Evolutionary conservation across 2,113 vertebrate genomes (phyloP), one percentile per base, ranked within the genome.

Genomic region (Leptodactylus fuscus): DNA sequence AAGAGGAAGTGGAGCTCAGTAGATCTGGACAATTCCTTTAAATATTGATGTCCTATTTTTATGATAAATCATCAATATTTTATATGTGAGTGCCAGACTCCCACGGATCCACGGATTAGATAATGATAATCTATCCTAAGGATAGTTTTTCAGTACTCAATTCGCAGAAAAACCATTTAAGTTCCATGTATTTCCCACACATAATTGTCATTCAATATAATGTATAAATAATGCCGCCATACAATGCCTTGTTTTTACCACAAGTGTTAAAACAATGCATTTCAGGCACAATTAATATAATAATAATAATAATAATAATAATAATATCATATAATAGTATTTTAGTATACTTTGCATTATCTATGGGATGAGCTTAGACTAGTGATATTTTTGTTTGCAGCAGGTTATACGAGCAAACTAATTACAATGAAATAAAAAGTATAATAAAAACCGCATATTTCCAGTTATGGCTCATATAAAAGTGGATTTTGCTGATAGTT

Each of bases 401-500:
- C 75, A 36, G 75, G 10, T 36, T 36, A n/a, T 36, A n/a, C 1
- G 6, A 49, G 48, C 29, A 34, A 32, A 53, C 74, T 51, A 20
- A 77, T 51, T 34, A 8, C 16, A 51, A 77, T 34, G 11, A 48
- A 27, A 15, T 70, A 70, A 24, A 24, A 73, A 73, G 34, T 32
- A 41, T 41, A 11, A 71, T 71, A 71, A 71, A 70, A 41, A 24
- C 36, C 0, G 32, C 34, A 71, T 15, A 73, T 73, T 46, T 24
- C 22, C n/a, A 76, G 73, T 76, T 27, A 76, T 32, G 48, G 24
- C 73, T 51, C 48, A 24, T 80, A 36, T 29, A 41, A 38, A 80
- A 80, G 58, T 27, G n/a, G 44, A 60, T 80, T 60, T 62, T 80
- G 77, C 38, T 41, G 55, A 80, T 80, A 44, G 53, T 60, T 60